Evolutionary conservation across 2,113 vertebrate genomes (phyloP), one percentile per base, ranked within the genome.

Genomic region (Clarias magur): DNA sequence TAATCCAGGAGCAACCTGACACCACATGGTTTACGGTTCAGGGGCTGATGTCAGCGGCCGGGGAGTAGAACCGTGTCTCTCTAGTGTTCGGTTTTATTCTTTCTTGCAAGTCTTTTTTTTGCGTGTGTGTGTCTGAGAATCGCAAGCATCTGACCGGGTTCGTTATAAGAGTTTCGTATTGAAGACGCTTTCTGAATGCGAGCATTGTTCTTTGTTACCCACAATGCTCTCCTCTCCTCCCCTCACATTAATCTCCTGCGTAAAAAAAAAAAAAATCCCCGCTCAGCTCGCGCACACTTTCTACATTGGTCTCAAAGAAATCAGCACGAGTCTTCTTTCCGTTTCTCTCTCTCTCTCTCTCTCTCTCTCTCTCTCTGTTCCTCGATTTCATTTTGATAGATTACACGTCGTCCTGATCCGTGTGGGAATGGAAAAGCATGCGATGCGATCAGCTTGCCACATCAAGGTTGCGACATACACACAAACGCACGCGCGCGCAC

Each of bases 121-220:
- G 60, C 86, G 56, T 81, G 63, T 78, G 17, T 86, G 65, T 86
- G 72, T 53, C 53, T 42, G 76, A 70, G 38, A 56, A 67, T 80
- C 60, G 76, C 63, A 54, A 57, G 34, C 72, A 34, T 83, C 13
- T 53, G 42, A 53, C 25, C 7, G 3, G 62, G 62, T 27, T 53
- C 62, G 10, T 68, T 83, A 68, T 53, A 56, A 56, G 27, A 56
- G 48, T 48, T 83, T 84, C 57, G 67, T 76, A 59, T n/a, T 34
- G 85, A 83, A 86, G 79, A 87, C 70, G 53, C 27, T 57, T 67
- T 73, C 4, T 88, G 87, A 88, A 88, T 88, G 78, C 48, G 13
- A 67, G 82, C 80, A 86, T 90, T 86, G 87, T 84, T 83, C 86
- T 85, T 82, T 87, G 83, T 89, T 85, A 68, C 63, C 53, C 68